Conservation (phyloP, 1,140 invertebrate species). For the Thereuonema tuberculata region DNA sequence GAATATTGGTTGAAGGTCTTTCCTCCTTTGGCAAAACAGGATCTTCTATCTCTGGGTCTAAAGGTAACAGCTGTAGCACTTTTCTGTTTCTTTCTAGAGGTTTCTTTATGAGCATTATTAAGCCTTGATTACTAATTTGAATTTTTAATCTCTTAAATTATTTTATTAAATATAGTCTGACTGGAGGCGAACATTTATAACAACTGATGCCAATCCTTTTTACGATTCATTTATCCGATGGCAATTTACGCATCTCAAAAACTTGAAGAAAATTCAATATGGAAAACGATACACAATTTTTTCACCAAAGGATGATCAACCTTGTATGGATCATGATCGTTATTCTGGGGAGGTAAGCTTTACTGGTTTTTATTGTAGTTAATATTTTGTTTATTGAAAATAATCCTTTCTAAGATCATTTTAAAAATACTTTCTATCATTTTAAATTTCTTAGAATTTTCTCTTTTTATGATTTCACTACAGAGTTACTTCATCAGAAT, state of each 20-base stretch:
- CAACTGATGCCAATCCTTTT: conserved; percentile 94
- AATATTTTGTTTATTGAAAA: conserved; percentile 4
- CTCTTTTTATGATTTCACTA: too few species aligned
- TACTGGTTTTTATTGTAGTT: too few species aligned
- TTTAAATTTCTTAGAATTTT: too few species aligned
- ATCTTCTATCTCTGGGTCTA: too few species aligned
- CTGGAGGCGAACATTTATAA: conserved; percentile 94
- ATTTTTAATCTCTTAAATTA: too few species aligned
- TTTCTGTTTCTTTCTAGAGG: too few species aligned
- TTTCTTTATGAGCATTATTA: too few species aligned
- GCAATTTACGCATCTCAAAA: conserved; percentile 86
- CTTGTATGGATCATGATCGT: conserved; percentile 99
- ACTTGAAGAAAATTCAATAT: conserved; percentile 80
- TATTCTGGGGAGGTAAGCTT: conserved; percentile 60
- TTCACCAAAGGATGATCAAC: conserved; percentile 91
- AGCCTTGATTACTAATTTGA: too few species aligned
- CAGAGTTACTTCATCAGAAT: background rate
- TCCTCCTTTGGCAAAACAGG: conserved; percentile 62
- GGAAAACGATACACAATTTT: conserved; percentile 96
- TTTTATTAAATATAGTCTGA: too few species aligned
- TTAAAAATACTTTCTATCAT: too few species aligned
- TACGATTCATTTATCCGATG: conserved; percentile 96
- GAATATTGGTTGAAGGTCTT: conserved; percentile 98
- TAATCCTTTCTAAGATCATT: too few species aligned
- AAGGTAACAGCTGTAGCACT: too few species aligned